A percentile compares a stretch with the other conserved stretches of the same genome.
phyloP scores from a whole-genome alignment of 2,888 invertebrate genomes.

The Ichneumoninae sp. region DNA sequence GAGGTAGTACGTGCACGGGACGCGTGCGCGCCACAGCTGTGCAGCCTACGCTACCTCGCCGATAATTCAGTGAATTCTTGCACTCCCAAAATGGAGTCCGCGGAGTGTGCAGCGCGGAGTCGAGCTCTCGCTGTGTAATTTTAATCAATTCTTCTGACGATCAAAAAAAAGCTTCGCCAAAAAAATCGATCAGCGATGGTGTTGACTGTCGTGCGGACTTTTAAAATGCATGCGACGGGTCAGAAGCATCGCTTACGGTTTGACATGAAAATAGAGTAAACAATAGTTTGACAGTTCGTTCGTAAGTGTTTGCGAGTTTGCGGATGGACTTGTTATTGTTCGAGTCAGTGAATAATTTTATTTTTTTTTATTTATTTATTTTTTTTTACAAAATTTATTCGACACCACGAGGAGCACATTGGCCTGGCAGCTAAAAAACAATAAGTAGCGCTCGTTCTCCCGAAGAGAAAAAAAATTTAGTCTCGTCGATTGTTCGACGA shows the following conservation, averaged over 20 bases:
- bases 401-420: background rate
- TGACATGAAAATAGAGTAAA: background rate
- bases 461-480: background rate
- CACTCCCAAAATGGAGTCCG: constrained; percentile 65
- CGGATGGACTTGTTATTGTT: constrained; percentile 18
- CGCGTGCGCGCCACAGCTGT: constrained; percentile 52
- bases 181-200: background rate
- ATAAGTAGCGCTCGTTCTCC: background rate
- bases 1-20: constrained; percentile 2
- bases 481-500: background rate
- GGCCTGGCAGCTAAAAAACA: background rate
- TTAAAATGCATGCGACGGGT: background rate
- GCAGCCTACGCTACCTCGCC: constrained; percentile 24
- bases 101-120: constrained; percentile 51
- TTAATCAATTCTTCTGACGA: constrained; percentile 19
- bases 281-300: constrained; percentile 17
- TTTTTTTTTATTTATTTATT: background rate
- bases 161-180: constrained; percentile 20
- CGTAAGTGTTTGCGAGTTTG: background rate
- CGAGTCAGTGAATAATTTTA: background rate
- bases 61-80: constrained; percentile 52
- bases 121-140: constrained; percentile 40
- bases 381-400: background rate
- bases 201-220: background rate
- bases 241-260: background rate